Evolutionary conservation across 2,888 invertebrate species (phyloP).

Genomic region (Resseliella maxima): DNA sequence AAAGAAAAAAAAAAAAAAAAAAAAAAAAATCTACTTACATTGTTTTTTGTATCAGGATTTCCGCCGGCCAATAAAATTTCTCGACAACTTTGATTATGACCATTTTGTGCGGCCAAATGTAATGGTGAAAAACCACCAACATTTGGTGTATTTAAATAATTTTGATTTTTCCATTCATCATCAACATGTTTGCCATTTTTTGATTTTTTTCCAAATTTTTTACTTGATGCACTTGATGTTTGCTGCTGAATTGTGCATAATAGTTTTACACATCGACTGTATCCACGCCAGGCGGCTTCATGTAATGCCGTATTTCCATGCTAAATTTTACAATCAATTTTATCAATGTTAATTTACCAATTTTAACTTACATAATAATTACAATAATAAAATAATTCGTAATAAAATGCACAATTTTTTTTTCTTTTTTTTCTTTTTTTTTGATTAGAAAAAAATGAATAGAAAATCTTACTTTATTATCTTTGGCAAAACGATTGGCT

Average conservation of each 20-base stretch:
- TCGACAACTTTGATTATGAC: slow-evolving; percentile 93
- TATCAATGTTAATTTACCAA: neutral
- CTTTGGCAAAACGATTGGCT: slow-evolving; percentile 64
- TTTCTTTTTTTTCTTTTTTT: neutral
- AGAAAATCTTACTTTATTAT: slow-evolving; percentile 61
- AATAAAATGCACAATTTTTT: too few relatives aligned
- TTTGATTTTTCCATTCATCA: slow-evolving; percentile 71
- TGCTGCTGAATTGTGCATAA: slow-evolving; percentile 69
- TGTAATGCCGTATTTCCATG: slow-evolving; percentile 95
- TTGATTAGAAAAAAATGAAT: neutral
- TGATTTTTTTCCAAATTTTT: slow-evolving; percentile 61
- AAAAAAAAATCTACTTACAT: slow-evolving; percentile 69
- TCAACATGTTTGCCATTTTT: slow-evolving; percentile 63
- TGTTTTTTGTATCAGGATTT: slow-evolving; percentile 89
- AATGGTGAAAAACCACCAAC: slow-evolving; percentile 92
- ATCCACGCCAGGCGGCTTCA: slow-evolving; percentile 96
- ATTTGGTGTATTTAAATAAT: slow-evolving; percentile 76
- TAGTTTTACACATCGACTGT: slow-evolving; percentile 82
- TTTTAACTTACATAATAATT: too few relatives aligned
- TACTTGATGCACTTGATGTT: slow-evolving; percentile 41
- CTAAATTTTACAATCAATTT: too few relatives aligned
- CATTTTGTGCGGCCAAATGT: slow-evolving; percentile 95
- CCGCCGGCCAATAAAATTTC: slow-evolving; percentile 89
- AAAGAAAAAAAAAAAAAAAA: neutral
- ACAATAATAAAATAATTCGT: too few relatives aligned